Conservation (phyloP, 1,140 invertebrate species). For the Anthonomus grandis region DNA sequence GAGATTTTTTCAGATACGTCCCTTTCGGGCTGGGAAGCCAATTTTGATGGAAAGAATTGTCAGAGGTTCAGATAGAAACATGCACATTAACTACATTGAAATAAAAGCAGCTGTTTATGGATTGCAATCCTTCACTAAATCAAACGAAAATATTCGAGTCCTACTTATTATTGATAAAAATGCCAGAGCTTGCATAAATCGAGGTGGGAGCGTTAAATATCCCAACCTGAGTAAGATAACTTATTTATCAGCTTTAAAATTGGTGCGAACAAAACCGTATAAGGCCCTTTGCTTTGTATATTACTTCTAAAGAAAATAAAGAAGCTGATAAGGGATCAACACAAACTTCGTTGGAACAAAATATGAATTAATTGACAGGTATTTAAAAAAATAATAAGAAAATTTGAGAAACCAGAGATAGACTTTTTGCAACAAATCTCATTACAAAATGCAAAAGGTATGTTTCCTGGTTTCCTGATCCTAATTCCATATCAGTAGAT, state of each 20-base stretch:
- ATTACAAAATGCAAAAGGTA: slow-evolving; percentile 7
- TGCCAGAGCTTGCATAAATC: too few species aligned
- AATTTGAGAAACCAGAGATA: slow-evolving; percentile 9
- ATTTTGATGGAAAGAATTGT: neutral
- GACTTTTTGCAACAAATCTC: slow-evolving; percentile 10
- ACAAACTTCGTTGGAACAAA: slow-evolving; percentile 8
- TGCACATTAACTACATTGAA: slow-evolving; percentile 22
- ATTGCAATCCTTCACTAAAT: slow-evolving; percentile 17
- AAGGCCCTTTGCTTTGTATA: slow-evolving; percentile 30
- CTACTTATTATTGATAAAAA: too few species aligned
- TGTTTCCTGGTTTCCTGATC: slow-evolving; percentile 14
- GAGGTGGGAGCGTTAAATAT: too few species aligned
- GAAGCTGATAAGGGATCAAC: slow-evolving; percentile 8
- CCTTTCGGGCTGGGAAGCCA: slow-evolving; percentile 3
- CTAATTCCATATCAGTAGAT: slow-evolving; percentile 21
- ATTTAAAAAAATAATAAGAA: slow-evolving; percentile 5
- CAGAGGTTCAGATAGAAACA: slow-evolving; percentile 8
- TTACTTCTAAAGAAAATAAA: slow-evolving; percentile 27
- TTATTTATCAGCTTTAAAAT: slow-evolving; percentile 4
- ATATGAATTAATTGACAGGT: slow-evolving; percentile 12
- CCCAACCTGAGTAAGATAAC: slow-evolving; percentile 21
- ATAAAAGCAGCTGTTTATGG: slow-evolving; percentile 18
- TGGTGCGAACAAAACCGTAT: slow-evolving; percentile 7
- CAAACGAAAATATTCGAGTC: slow-evolving; percentile 6
- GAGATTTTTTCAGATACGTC: slow-evolving; percentile 17